Evolutionary conservation across 2,888 invertebrate species (phyloP), one percentile per base, ranked within the genome.

Genomic region (Hypomecis punctinalis): DNA sequence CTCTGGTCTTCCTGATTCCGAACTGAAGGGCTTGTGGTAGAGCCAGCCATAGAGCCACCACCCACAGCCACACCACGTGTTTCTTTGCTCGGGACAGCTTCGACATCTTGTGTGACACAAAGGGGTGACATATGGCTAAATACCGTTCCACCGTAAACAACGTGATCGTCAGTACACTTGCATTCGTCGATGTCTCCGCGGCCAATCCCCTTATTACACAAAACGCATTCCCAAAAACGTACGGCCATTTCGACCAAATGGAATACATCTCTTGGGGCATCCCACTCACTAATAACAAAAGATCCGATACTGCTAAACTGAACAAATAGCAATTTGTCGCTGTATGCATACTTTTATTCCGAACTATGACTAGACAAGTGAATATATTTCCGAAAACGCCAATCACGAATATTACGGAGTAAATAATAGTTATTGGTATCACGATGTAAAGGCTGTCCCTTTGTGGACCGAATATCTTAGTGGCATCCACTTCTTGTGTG

Each of bases 261-360:
- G 94, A 94, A 82, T 96, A 96, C 84, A 97, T 95, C 93, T 98
- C 98, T 72, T 96, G 96, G 0, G 97, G 97, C 77, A 97, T 94
- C 0, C 97, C 98, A 68, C 96, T 95, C 0, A 97, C 85, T 11
- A 97, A 89, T 11, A 97, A 90, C 35, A 97, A 89, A 43, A 98
- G 93, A 84, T 98, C 98, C 2, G 97, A 97, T 67, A 97, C 94
- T 6, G 98, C 97, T 81, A 97, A 89, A 83, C 96, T 97, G 88
- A 98, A 97, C 62, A 98, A 91, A 82, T 98, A 98, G 80, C 96
- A 96, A 78, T 96, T 96, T 7, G 96, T 96, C 4, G 96, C 96
- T 13, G 96, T 96, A 77, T 97, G 97, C 96, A 98, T 96, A 70
- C 96, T 96, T 74, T 95, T 95, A 86, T 97, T 97, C 68, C 95